Base-by-base conservation (phyloP, 2,797 vertebrate species). In the Allobates femoralis region DNA sequence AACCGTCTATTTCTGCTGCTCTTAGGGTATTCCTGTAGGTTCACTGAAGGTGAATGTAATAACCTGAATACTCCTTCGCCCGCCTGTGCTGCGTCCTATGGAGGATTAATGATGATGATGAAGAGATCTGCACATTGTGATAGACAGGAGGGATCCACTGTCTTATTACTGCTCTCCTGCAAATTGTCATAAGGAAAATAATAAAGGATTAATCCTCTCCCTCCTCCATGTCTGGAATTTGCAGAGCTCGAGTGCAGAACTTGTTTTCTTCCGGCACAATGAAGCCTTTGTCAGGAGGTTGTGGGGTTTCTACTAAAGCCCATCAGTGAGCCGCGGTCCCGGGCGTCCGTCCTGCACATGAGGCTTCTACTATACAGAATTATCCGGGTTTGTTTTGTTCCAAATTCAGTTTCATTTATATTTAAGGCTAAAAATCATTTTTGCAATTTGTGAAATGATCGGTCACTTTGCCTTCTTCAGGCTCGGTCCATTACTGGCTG, bases 221-320 rank as follows among this genome's bases (percentile, higher is more conserved):
- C 74, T 21, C 64, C 69, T 60, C 69, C 60, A 53, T 34, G 46
- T 26, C 37, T 81, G 83, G 82, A 74, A 74, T 88, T 79, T 83
- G 30, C 26, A 41, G 62, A 83, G 79, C 55, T 46, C 19, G 60
- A 79, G 60, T 56, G 51, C 21, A 86, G 74, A 41, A 51, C 34
- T 74, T 75, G 28, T 77, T 89, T 78, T 69, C 46, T 71, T 53
- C n/a, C 23, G 3, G 32, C 37, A 88, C 77, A 85, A 79, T 83
- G 76, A 26, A 16, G n/a, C 78, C 78, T 73, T 73, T 85, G 74
- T 84, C n/a, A 41, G 77, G 37, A 30, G 30, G 74, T 79, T 85
- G 75, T 15, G 46, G 46, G n/a, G 71, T 82, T 77, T 67, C 56
- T 77, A 71, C 58, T 76, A 86, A 81, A 82, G 41, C 71, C 28